Base-by-base conservation (phyloP, 2,113 vertebrate species). In the Peromyscus leucopus region DNA sequence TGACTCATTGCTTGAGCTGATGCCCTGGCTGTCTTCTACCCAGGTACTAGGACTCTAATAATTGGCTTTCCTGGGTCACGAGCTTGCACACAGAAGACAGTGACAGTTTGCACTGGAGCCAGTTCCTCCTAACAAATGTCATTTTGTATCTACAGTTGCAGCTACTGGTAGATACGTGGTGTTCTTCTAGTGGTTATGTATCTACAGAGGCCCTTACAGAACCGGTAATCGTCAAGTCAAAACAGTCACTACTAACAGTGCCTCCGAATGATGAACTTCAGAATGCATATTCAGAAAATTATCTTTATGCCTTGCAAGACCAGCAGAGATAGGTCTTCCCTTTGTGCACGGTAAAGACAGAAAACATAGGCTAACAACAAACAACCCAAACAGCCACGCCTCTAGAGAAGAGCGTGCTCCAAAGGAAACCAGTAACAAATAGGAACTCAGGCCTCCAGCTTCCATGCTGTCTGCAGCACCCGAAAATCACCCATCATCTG, bases 301-400 rank as follows among this genome's bases (percentile, higher is more conserved):
- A 91, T 69, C 91, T 86, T 67, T 57, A 94, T 86, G 46, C 26
- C 24, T 93, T 94, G 65, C 10, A 84, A 89, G 63, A 79, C 16
- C 39, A 85, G 9, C 76, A 17, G 24, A 91, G 39, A 78, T 7
- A 82, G 46, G 92, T 51, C 8, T 88, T 83, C 16, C 15, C 24
- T n/a, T 31, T 71, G 33, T 93, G 83, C 13, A 85, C 6, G 26
- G 65, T 39, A 15, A 93, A 94, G 69, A 95, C 12, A 88, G 46
- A 94, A 94, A 93, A 71, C 19, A 28, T 5, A 72, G 69, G 7
- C 22, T 91, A 33, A 94, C 48, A 6, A 65, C 87, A 79, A n/a
- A 48, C 84, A 80, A 85, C 11, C 55, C 55, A 55, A 51, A 75
- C 4, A 79, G 65, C 59, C 55, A 90, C 2, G 57, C 31, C 28